Percentiles rank a stretch among this genome's conserved stretches.
Conservation (phyloP, 2,888 invertebrate genomes). For the Drosophila acutilabella region DNA sequence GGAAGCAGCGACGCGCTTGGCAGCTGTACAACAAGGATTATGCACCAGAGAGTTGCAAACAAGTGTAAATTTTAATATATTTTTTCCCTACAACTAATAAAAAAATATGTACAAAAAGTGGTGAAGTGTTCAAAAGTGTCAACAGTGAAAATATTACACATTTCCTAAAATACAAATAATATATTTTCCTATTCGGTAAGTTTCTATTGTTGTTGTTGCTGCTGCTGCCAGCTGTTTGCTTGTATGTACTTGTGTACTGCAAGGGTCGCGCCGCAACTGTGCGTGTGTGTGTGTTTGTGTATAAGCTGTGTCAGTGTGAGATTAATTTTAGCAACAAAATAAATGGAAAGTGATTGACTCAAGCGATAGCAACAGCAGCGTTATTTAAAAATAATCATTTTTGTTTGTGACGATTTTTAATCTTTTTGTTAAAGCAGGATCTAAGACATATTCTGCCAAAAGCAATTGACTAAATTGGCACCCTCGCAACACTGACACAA, state of each 20-base stretch:
- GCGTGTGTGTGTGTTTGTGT: conserved; percentile 23
- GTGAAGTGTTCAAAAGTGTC: conserved; percentile 32
- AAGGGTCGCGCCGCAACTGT: conserved; percentile 39
- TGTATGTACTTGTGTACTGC: conserved; percentile 53
- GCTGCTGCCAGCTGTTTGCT: conserved; percentile 69
- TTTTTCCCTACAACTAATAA: conserved; percentile 14
- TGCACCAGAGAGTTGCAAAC: conserved; percentile 14
- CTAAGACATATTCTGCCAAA: conserved; percentile 36
- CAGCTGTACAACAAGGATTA: conserved; percentile 18
- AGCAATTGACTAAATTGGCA: conserved; percentile 34
- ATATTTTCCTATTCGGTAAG: conserved; percentile 68
- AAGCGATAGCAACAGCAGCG: conserved; percentile 30
- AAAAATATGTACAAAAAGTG: conserved; percentile 27
- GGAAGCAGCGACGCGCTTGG: conserved; percentile 11
- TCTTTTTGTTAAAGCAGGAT: conserved; percentile 24
- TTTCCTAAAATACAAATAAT: conserved; percentile 15
- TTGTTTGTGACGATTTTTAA: conserved; percentile 32
- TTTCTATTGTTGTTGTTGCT: conserved; percentile 56
- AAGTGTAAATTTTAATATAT: conserved; percentile 21
- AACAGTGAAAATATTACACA: conserved; percentile 13
- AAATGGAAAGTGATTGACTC: conserved; percentile 67
- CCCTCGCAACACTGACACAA: conserved; percentile 42
- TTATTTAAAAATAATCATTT: conserved; percentile 41
- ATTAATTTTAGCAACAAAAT: conserved; percentile 70
- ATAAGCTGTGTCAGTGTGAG: conserved; percentile 29